These are phyloP conservation scores for Haliclona indistincta DNA, from an alignment of 37 sponge, comb jelly and placozoan genomes.

Conservation along the genomic window DNA sequence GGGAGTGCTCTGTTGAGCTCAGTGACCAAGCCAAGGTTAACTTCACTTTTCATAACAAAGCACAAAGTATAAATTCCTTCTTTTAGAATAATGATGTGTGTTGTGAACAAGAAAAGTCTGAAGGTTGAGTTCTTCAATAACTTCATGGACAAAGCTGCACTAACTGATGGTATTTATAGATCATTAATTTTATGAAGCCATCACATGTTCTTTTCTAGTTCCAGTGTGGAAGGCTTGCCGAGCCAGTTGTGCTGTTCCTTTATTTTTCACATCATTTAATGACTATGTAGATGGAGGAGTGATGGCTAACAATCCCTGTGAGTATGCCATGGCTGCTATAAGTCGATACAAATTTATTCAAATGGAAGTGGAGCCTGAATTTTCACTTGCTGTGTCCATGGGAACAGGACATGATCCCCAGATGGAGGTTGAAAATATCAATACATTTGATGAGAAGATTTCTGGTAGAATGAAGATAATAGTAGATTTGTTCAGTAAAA, in stretches of 20 bases:
- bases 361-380: conserved; percentile 1
- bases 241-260: conserved; percentile 27
- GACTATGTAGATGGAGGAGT: conserved; percentile 35
- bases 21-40: not conserved
- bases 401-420: conserved; percentile 17
- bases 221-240: conserved; percentile 25
- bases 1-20: not conserved
- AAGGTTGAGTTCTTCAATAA: too few relatives aligned
- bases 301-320: conserved; percentile 16
- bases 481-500: too few relatives aligned
- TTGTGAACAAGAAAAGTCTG: too few relatives aligned
- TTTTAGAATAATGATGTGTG: too few relatives aligned
- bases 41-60: too few relatives aligned
- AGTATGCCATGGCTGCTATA: conserved; percentile 20
- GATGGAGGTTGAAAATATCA: too few relatives aligned
- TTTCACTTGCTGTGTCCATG: conserved; percentile 17
- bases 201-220: not conserved
- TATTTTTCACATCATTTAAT: conserved; percentile 17
- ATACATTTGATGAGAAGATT: too few relatives aligned
- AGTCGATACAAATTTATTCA: not conserved
- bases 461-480: too few relatives aligned
- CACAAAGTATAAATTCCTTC: too few relatives aligned
- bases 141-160: too few relatives aligned
- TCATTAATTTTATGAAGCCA: too few relatives aligned
- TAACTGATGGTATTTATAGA: too few relatives aligned